These are phyloP conservation scores for Mamestra brassicae DNA, from an alignment of 2,888 invertebrate genomes.

Conservation along the genomic window DNA sequence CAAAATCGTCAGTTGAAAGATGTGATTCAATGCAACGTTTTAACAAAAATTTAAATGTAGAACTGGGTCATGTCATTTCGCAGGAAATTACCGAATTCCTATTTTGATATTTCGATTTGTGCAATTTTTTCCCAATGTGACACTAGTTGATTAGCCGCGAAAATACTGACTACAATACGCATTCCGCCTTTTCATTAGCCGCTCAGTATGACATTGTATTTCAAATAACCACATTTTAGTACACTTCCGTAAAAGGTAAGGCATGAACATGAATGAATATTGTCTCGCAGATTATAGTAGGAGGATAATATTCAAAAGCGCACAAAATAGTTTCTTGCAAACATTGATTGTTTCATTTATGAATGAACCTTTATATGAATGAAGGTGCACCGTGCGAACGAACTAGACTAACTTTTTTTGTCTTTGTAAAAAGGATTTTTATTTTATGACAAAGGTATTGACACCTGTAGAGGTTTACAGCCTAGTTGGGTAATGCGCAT, in stretches of 20 bases:
- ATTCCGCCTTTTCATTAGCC: slow-evolving; percentile 9
- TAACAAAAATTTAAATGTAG: slow-evolving; percentile 22
- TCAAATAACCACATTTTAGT: slow-evolving; percentile 50
- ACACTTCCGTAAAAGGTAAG: slow-evolving; percentile 48
- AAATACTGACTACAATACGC: not conserved
- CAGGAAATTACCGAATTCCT: slow-evolving; percentile 5
- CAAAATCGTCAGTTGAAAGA: slow-evolving; percentile 6
- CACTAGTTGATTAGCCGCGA: not conserved
- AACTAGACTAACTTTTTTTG: slow-evolving; percentile 46
- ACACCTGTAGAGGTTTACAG: slow-evolving; percentile 65
- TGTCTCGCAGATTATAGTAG: slow-evolving; percentile 43
- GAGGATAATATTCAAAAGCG: slow-evolving; percentile 51
- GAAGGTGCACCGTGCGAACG: slow-evolving; percentile 53
- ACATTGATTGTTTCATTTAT: slow-evolving; percentile 58
- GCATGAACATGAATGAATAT: slow-evolving; percentile 50
- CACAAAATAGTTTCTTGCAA: slow-evolving; percentile 56
- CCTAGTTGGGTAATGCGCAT: slow-evolving; percentile 61
- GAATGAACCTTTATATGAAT: slow-evolving; percentile 58
- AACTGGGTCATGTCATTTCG: slow-evolving; percentile 11
- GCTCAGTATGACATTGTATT: slow-evolving; percentile 38
- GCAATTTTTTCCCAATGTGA: not conserved
- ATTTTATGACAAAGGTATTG: slow-evolving; percentile 60
- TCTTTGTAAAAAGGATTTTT: slow-evolving; percentile 48
- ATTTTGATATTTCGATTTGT: slow-evolving; percentile 3
- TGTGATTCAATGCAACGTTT: not conserved